Percentiles rank a stretch among this genome's conserved stretches.
phyloP scores from a whole-genome alignment of 2,797 vertebrate species.

The Mormyrus hasselquistii region DNA sequence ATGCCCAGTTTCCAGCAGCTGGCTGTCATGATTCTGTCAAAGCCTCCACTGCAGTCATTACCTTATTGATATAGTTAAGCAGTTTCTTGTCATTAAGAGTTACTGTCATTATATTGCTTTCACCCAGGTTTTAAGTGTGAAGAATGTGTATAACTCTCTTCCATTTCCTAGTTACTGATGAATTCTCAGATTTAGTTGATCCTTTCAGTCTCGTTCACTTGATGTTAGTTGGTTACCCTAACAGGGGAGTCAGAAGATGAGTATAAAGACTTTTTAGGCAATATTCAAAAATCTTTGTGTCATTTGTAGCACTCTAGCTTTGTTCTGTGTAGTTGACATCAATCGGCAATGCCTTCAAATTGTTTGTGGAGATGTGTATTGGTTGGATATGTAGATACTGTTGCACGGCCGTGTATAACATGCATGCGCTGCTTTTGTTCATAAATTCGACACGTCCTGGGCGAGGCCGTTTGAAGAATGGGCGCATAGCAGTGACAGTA shows the following conservation, averaged over 20 bases:
- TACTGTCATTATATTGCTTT: background rate
- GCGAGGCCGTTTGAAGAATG: background rate
- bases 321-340: background rate
- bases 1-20: slow-evolving; percentile 15
- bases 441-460: background rate
- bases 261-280: background rate
- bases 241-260: background rate
- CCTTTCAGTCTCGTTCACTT: background rate
- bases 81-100: background rate
- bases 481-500: background rate
- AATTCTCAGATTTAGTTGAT: background rate
- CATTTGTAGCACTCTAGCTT: background rate
- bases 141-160: background rate
- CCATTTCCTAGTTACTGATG: background rate
- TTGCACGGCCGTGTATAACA: background rate
- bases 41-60: background rate
- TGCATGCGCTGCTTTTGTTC: background rate
- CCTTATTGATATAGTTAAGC: background rate
- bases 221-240: background rate
- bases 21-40: slow-evolving; percentile 18
- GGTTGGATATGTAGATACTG: background rate
- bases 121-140: background rate
- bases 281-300: background rate
- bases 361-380: background rate
- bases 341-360: background rate